Evolutionary conservation across 2,113 vertebrate species (phyloP), one percentile per base, ranked within the genome.

Genomic region (Zosterops pallidus): DNA sequence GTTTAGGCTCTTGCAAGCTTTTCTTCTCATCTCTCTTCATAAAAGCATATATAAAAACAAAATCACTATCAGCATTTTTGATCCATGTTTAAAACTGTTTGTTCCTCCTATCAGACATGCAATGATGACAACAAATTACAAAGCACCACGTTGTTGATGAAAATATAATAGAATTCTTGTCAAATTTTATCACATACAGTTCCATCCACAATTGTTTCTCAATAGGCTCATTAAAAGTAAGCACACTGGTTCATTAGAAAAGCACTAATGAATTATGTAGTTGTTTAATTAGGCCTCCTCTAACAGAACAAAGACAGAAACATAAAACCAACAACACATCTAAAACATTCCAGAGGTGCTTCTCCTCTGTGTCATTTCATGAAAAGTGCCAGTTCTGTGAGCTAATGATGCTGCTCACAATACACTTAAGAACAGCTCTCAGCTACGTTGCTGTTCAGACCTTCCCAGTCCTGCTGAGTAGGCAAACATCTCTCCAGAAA

Each of bases 201-300:
- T 92, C 89, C 86, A 97, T 95, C 81, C 14, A 2, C 89, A 89
- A 74, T 33, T 11, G 4, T 74, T 78, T 65, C 21, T 35, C 86
- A 86, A 80, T 75, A 92, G 87, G 84, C 69, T 96, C 83, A 96
- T 92, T 93, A 87, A 90, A 93, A 96, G 42, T 53, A 88, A 62
- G 71, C 41, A 56, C 42, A 49, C 64, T 83, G 46, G 47, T 93
- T 96, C 55, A 28, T 94, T 75, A 85, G 82, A 69, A 91, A 96
- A 89, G 70, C 74, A 83, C 53, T 60, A 78, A 96, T 65, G 52
- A 78, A 91, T 79, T 68, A 94, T 83, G 57, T 79, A 97, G 94
- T 64, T 91, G 78, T 83, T 90, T 95, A 96, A 95, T 96, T 78
- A 86, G 82, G 89, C 41, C 84, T 94, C 92, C 89, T 91, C 70